Evolutionary conservation across 2,113 vertebrate species (phyloP), one percentile per base, ranked within the genome.

Genomic region (Myxocyprinus asiaticus): DNA sequence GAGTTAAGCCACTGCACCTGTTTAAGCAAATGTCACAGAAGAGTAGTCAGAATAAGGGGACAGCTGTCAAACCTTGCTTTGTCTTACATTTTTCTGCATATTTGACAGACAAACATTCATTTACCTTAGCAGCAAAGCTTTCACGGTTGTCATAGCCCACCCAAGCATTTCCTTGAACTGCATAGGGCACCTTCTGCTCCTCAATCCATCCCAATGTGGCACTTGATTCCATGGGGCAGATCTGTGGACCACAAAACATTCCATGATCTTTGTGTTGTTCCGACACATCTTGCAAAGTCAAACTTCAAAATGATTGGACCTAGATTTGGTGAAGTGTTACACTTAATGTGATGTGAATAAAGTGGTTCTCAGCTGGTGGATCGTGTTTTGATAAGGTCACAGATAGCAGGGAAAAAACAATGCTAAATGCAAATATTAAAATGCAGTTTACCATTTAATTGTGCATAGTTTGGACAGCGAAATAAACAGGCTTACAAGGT

Each of bases 131-230:
- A 66, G 87, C 78, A 82, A 86, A 84, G 45, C 95, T 96, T 67
- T 83, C 83, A n/a, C 4, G 5, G 82, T 95, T 87, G 6, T 96
- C 94, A 5, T 93, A 96, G 11, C 94, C 95, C 4, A 96, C 86
- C 95, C 95, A 96, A 48, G 93, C 64, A 66, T 83, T 91, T 75
- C 89, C 92, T 12, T 88, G 89, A 72, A 90, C 90, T 72, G 94
- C 93, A 6, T 93, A 96, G 4, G 95, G 95, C 58, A 95, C 95
- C 50, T 83, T 64, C 85, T 96, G 94, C 3, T 90, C 90, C 0
- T 61, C 0, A 63, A 94, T 90, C 92, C 93, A 92, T 0, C 9
- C 59, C 0, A 75, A n/a, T 1, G 76, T 85, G 33, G 88, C 89
- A 0, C 9, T 56, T 14, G 87, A 0, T 74, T 66, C 48, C 79